Evolutionary conservation across 2,113 vertebrate genomes (phyloP), one percentile per base, ranked within the genome.

Genomic region (Capricornis sumatraensis): DNA sequence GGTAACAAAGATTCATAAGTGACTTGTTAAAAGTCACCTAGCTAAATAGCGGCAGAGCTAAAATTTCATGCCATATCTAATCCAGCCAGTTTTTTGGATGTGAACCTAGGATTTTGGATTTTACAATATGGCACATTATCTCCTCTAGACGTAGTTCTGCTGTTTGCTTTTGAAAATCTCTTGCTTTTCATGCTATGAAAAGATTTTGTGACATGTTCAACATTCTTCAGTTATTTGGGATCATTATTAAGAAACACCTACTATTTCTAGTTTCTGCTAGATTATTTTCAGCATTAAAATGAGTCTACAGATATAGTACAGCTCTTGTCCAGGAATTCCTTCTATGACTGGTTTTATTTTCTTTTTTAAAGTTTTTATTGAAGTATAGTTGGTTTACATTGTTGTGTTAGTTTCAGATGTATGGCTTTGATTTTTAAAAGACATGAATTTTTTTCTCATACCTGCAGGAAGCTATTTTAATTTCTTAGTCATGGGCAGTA

Each of bases 271-370:
- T 94, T 94, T 9, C 33, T 97, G 13, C 43, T 90, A 86, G 90
- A 89, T 97, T 93, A 91, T 85, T 96, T 87, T 95, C 88, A 53
- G 25, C 74, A 67, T 98, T 94, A 64, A 79, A 97, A 94, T 86
- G 57, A 96, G 43, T 16, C 16, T 92, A 71, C 0, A 55, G 97
- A 92, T 97, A n/a, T 21, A 60, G 0, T 1, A 7, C 88, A 64
- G 0, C 9, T 64, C 84, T 90, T 96, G 58, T 57, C 62, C 47
- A 95, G 82, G 45, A 92, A 60, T 95, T 96, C 84, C 81, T 97
- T 97, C 91, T 97, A 36, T 17, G 91, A 50, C 47, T 33, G 47
- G 47, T 81, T 81, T 81, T 81, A 50, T 50, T 81, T 79, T 79
- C 47, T 52, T 79, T 79, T 50, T n/a, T 21, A 52, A 81, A 33